Evolutionary conservation across 2,888 invertebrate genomes (phyloP).

Genomic region (Balanococcus diminutus): DNA sequence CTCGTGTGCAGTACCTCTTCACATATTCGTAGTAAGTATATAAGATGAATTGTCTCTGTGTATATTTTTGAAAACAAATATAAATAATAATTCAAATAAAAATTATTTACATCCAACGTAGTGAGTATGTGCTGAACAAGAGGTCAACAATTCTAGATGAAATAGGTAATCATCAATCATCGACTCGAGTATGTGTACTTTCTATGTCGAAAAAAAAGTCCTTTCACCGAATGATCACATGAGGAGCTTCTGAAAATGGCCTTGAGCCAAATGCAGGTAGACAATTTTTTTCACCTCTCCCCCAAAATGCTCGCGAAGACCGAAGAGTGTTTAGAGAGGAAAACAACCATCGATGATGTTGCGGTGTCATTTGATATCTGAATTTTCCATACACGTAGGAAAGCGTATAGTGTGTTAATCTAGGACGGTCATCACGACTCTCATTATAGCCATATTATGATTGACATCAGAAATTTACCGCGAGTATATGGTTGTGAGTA

Average conservation of each 20-base stretch:
- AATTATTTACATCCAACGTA: not conserved
- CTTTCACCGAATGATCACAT: too few species aligned
- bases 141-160: not conserved
- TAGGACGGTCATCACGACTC: not conserved
- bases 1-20: not conserved
- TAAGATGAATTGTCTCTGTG: not conserved
- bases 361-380: not conserved
- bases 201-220: not conserved
- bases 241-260: not conserved
- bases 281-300: not conserved
- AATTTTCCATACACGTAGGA: not conserved
- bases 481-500: not conserved
- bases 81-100: not conserved
- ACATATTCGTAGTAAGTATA: not conserved
- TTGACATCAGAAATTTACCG: slow-evolving; percentile 12
- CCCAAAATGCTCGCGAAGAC: not conserved
- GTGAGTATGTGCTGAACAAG: not conserved
- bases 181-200: not conserved
- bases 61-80: not conserved
- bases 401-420: slow-evolving; percentile 20
- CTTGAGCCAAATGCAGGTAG: not conserved
- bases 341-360: not conserved
- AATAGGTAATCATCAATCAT: not conserved
- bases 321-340: not conserved
- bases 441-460: slow-evolving; percentile 15